These are phyloP conservation scores for Menura novaehollandiae DNA, from an alignment of 2,113 vertebrate genomes.

Conservation along the genomic window DNA sequence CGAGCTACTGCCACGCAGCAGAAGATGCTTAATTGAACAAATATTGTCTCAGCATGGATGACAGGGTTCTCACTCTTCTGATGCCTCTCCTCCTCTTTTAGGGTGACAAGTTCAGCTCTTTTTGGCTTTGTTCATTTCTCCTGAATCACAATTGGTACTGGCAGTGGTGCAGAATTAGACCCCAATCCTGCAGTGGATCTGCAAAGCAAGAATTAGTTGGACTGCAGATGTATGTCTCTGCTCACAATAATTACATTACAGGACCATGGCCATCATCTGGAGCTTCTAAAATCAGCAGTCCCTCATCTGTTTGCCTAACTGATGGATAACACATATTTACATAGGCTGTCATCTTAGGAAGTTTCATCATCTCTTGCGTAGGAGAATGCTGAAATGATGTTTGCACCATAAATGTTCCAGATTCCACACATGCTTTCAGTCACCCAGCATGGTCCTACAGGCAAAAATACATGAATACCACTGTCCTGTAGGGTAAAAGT, in stretches of 20 bases:
- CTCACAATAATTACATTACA: background rate
- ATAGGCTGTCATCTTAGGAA: conserved; percentile 32
- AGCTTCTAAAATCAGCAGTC: conserved; percentile 45
- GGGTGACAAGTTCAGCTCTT: background rate
- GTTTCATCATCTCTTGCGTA: conserved; percentile 60
- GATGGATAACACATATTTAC: conserved; percentile 46
- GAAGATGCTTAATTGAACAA: conserved; percentile 51
- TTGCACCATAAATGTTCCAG: conserved; percentile 40
- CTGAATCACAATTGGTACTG: background rate
- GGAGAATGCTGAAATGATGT: conserved; percentile 56
- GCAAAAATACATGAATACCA: background rate
- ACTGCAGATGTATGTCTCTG: background rate
- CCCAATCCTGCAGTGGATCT: background rate
- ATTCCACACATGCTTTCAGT: conserved; percentile 31
- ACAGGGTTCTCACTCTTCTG: background rate
- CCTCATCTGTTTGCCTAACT: conserved; percentile 43
- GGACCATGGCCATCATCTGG: conserved; percentile 25
- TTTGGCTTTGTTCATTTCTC: background rate
- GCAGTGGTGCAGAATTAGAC: background rate
- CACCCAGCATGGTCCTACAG: background rate
- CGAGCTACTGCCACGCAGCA: conserved; percentile 51
- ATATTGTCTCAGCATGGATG: conserved; percentile 26
- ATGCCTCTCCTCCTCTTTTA: background rate
- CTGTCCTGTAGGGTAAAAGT: background rate
- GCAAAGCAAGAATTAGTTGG: background rate